Base-by-base conservation (phyloP, 2,113 vertebrate genomes). In the Rhea americana region DNA sequence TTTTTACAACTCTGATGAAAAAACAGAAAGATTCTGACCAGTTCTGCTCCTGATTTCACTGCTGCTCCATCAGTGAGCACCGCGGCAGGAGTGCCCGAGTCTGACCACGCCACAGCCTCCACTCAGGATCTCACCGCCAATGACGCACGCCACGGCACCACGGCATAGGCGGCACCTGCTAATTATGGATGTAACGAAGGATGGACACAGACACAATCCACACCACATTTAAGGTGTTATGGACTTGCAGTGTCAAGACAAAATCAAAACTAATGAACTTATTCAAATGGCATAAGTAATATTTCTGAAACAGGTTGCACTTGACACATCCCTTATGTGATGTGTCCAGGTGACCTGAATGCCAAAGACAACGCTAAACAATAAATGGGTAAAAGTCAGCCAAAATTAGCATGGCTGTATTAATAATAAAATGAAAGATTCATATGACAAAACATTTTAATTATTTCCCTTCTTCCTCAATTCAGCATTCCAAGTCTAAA, bases 381-480 rank as follows among this genome's bases (percentile, higher is more conserved):
- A 35, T 68, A 61, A 3, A 4, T 1, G 50, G 86, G 81, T 39
- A 81, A 65, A 65, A 85, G 77, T 6, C 58, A 78, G 86, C 48
- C 87, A 73, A n/a, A 22, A 94, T 93, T 93, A 85, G 77, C 93
- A 61, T 9, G 72, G 77, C 58, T 82, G 35, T 26, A 24, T 87
- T 89, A 72, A 68, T 79, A 92, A 89, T 82, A 55, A 93, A 91
- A 91, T 80, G 74, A 93, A 82, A 85, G 50, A 85, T 91, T 85
- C 14, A 22, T 50, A 65, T 85, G 93, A 77, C 55, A 70, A 82
- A 95, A 91, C 74, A 22, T 76, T 70, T 90, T 89, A 92, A 95
- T 95, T 94, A 95, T 77, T 94, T 93, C 92, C 45, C 59, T 70
- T 50, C 87, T 80, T 82, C 82, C 59, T 80, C 78, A 43, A 6